phyloP scores from a whole-genome alignment of 2,888 invertebrate genomes.

The Dermolepida albohirtum region DNA sequence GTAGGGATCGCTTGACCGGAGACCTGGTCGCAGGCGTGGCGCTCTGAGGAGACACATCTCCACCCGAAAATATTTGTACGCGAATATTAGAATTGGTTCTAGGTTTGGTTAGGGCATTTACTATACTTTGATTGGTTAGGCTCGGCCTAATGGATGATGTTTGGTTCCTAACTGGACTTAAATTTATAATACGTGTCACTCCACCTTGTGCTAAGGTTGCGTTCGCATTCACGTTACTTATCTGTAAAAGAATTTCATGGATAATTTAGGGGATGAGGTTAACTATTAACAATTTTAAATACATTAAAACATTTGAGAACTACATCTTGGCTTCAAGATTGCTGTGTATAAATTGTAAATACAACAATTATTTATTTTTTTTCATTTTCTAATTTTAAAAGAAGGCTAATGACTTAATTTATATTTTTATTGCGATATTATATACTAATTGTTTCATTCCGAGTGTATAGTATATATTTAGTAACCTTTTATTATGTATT shows the following conservation, averaged over 20 bases:
- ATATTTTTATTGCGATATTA: too few species aligned
- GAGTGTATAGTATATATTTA: too few species aligned
- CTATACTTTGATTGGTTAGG: slow-evolving; percentile 64
- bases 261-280: background rate
- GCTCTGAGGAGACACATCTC: slow-evolving; percentile 50
- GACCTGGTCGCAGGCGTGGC: slow-evolving; percentile 54
- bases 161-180: slow-evolving; percentile 61
- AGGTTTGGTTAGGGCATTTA: slow-evolving; percentile 61
- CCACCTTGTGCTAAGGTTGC: slow-evolving; percentile 64
- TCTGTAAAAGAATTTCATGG: slow-evolving; percentile 40
- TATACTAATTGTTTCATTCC: too few species aligned
- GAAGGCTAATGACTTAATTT: too few species aligned
- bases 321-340: too few species aligned
- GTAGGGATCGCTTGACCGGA: slow-evolving; percentile 66
- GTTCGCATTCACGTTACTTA: slow-evolving; percentile 45
- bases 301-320: too few species aligned
- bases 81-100: slow-evolving; percentile 59
- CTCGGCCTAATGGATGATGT: slow-evolving; percentile 63
- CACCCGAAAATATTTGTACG: slow-evolving; percentile 55
- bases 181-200: slow-evolving; percentile 68
- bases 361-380: too few species aligned
- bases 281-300: background rate
- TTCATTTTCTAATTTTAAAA: too few species aligned
- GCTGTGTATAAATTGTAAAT: too few species aligned
- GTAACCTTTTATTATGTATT: too few species aligned